Evolutionary conservation across 2,888 invertebrate genomes (phyloP), one percentile per base, ranked within the genome.

Genomic region (Drosophila sordidula): DNA sequence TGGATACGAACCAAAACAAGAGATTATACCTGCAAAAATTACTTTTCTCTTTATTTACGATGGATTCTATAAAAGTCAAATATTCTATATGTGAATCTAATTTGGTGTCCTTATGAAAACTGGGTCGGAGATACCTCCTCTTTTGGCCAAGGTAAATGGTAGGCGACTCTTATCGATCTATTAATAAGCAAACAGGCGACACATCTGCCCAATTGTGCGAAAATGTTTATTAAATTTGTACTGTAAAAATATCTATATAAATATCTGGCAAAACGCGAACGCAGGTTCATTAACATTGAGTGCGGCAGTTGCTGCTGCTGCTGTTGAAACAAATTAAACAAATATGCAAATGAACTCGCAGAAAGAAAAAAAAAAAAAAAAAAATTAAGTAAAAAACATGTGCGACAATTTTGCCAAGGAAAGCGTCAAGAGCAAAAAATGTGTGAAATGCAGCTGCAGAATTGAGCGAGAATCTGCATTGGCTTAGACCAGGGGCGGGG

Each of bases 241-340:
- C 65, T 76, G 49, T 58, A 69, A 62, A 70, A 79, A 85, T 80
- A 70, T 65, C 65, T 76, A 45, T 58, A 69, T 58, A 70, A 79
- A 85, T 80, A 70, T 65, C 52, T 38, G 41, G 22, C 52, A 41
- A 51, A 65, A 64, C 25, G 38, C 34, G 65, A 66, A 6, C 39
- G 34, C 66, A 75, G 69, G 89, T 88, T 85, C 84, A 86, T 80
- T 85, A 87, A 83, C 89, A 83, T 73, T 83, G 56, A 52, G 18
- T 16, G 44, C 63, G 62, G 59, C 70, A 61, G 58, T 56, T 57
- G 61, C 61, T 55, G 66, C 44, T 50, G 51, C 39, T 69, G 78
- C 68, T 74, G 86, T 82, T 67, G 49, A 69, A 70, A 85, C 74
- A 87, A 81, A 76, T 74, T 70, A 63, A 87, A 50, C 66, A 87